Percentiles rank a stretch among this genome's conserved stretches.
Conservation (phyloP, 2,797 vertebrate species). For the Craterocephalus amniculus region DNA sequence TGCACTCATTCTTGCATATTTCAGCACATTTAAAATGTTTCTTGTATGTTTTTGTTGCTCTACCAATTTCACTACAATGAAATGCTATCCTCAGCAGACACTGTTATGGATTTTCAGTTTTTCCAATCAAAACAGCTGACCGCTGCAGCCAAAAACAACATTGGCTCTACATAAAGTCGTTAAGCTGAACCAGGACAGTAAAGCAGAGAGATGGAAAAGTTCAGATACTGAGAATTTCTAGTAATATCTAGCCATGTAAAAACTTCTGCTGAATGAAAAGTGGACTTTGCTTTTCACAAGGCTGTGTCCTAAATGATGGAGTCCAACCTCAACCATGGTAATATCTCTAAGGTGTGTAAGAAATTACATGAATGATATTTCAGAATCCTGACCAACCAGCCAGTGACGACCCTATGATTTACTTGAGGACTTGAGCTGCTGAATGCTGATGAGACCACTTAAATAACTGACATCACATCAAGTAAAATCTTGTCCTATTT, state of each 20-base stretch:
- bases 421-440: background rate
- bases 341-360: background rate
- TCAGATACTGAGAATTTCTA: background rate
- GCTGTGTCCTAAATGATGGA: background rate
- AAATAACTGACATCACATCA: background rate
- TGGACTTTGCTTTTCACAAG: conserved; percentile 1
- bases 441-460: background rate
- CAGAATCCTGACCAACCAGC: background rate
- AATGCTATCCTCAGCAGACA: background rate
- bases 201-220: background rate
- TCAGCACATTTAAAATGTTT: background rate
- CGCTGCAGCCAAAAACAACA: background rate
- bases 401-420: conserved; percentile 1
- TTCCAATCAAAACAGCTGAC: conserved; percentile 8
- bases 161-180: background rate
- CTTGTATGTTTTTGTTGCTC: background rate
- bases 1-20: background rate
- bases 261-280: conserved; percentile 4
- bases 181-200: background rate
- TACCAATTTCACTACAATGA: background rate
- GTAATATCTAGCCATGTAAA: background rate
- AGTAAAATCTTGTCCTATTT: background rate
- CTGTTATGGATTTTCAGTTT: background rate
- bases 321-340: background rate
- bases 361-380: background rate